phyloP scores from a whole-genome alignment of 2,797 vertebrate genomes.

The Sebastes cheni region DNA sequence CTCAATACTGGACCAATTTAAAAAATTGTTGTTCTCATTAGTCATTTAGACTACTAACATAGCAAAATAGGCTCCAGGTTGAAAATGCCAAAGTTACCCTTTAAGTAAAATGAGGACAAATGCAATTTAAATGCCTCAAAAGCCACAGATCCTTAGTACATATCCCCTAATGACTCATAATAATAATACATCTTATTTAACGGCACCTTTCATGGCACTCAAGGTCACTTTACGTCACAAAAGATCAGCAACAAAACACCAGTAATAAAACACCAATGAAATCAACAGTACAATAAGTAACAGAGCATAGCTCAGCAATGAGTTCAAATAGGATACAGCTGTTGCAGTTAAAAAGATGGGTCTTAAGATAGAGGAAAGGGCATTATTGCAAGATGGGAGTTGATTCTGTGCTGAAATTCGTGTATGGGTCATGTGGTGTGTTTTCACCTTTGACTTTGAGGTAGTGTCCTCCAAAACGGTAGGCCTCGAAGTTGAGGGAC shows the following conservation, averaged over 20 bases:
- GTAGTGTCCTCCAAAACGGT: constrained; percentile 93
- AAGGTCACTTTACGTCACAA: background rate
- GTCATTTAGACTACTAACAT: too few species aligned
- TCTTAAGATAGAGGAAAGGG: background rate
- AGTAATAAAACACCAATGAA: background rate
- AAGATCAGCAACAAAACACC: background rate
- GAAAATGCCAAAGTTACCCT: too few species aligned
- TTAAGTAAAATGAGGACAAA: background rate
- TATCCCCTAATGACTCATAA: background rate
- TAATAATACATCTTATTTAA: background rate
- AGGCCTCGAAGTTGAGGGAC: constrained; percentile 93
- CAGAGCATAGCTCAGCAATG: background rate
- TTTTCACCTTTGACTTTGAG: constrained; percentile 93
- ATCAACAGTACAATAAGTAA: background rate
- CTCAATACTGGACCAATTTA: too few species aligned
- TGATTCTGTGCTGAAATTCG: background rate
- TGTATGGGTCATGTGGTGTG: background rate
- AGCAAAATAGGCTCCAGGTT: too few species aligned
- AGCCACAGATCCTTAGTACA: background rate
- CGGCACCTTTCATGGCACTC: background rate
- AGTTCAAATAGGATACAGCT: background rate
- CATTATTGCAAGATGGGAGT: background rate
- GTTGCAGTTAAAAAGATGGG: background rate
- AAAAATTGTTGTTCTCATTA: too few species aligned
- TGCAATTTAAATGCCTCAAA: background rate